Evolutionary conservation across 2,888 invertebrate genomes (phyloP), one percentile per base, ranked within the genome.

Genomic region (Agriopis marginaria): DNA sequence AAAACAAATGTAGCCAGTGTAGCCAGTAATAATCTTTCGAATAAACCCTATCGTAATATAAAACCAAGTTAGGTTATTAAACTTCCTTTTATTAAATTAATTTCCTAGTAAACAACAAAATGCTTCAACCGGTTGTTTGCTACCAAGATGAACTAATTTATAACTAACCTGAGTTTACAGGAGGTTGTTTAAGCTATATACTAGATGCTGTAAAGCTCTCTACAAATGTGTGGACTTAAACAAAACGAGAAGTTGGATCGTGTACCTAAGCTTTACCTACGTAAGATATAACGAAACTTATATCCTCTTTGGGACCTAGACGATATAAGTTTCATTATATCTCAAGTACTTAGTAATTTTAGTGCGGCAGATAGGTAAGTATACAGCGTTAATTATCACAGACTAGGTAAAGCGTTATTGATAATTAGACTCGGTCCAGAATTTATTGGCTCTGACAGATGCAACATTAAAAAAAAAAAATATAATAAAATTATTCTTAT

Each of bases 161-260:
- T 49, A 51, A 50, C 44, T 12, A 44, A 53, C 44, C 44, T 44
- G 53, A 53, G 23, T 53, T 14, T 17, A 53, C 62, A 53, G 44
- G 53, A 42, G 62, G 42, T 44, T 40, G 40, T 50, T 50, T 42
- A 32, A 49, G 17, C 50, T 3, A 14, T 50, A 42, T 62, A 53
- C 32, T 44, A 44, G 53, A 62, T 53, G 53, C 50, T 61, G n/a
- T 3, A 44, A 53, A 60, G 39, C 47, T 47, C 40, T 50, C 40
- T 50, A 50, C 61, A 61, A 50, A 61, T 51, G 61, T 51, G 45
- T 51, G 44, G 51, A 51, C 44, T 62, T 44, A 62, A 62, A 62
- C 53, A 53, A 61, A n/a, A 62, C 49, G 44, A 44, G 44, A 62
- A 62, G n/a, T 53, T 53, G 53, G 44, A 44, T 53, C 42, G 23